Evolutionary conservation across 2,888 invertebrate species (phyloP), one percentile per base, ranked within the genome.

Genomic region (Aromia moschata): DNA sequence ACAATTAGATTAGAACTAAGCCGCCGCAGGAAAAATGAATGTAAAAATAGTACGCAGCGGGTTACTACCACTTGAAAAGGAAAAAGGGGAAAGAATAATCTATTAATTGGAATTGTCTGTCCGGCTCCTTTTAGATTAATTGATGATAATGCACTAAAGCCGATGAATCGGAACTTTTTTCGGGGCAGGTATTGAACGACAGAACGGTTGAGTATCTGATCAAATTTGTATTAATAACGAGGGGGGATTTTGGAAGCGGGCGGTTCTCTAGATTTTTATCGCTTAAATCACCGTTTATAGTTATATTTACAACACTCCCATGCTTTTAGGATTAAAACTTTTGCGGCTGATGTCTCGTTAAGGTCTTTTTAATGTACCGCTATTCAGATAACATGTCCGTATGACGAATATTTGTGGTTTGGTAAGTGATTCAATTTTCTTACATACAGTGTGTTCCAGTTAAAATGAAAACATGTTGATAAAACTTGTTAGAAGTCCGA

Each of bases 41-140:
- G n/a, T n/a, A n/a, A n/a, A n/a, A n/a, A n/a, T n/a, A n/a, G n/a
- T n/a, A n/a, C n/a, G n/a, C n/a, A n/a, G n/a, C n/a, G n/a, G n/a
- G n/a, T n/a, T n/a, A n/a, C n/a, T n/a, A n/a, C n/a, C n/a, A n/a
- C n/a, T n/a, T n/a, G n/a, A 17, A 43, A 36, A 15, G 43, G 57
- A 64, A 56, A 60, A 63, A 58, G 63, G 63, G 62, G 58, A 58
- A 36, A 49, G 54, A 60, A 64, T 64, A 63, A 72, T 76, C 74
- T 76, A 76, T 77, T 76, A 76, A 76, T 77, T 76, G 74, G 76
- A 74, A 74, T 75, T 74, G 74, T 75, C 74, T 75, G 77, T 74
- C 75, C 67, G 70, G 71, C 71, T 77, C 76, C 76, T 77, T 78
- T 77, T 78, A 77, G 78, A 78, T 78, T 78, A 78, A 78, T 78